phyloP scores from a whole-genome alignment of 2,113 vertebrate species.

The Ardeotis arabs region DNA sequence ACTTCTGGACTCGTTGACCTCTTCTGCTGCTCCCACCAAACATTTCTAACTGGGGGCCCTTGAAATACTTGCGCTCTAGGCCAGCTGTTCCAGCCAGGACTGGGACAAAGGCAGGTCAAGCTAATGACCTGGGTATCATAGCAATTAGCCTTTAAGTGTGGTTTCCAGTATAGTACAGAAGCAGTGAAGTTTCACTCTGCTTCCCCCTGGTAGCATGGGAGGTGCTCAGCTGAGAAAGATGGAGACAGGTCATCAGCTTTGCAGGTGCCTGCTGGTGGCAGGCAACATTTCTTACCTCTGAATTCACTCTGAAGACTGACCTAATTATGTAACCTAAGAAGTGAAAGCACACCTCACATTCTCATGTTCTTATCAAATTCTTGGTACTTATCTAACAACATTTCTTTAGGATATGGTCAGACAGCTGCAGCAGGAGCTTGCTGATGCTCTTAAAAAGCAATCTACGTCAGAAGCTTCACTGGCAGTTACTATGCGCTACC shows the following conservation, averaged over 20 bases:
- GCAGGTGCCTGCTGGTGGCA: background rate
- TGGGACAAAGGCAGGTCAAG: too few relatives aligned
- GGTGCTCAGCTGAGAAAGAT: background rate
- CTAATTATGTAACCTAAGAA: background rate
- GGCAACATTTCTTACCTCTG: background rate
- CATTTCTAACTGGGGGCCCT: too few relatives aligned
- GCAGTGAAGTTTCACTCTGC: too few relatives aligned
- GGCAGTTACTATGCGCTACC: conserved; percentile 85
- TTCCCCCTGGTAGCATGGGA: background rate
- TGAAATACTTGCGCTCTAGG: too few relatives aligned
- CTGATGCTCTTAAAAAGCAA: conserved; percentile 89
- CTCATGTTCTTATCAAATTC: background rate
- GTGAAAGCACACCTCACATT: background rate
- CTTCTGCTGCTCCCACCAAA: too few relatives aligned
- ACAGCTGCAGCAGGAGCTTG: conserved; percentile 91
- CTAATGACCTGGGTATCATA: too few relatives aligned
- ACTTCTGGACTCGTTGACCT: too few relatives aligned
- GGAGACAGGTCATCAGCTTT: background rate
- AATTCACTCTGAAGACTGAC: background rate
- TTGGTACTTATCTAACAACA: background rate
- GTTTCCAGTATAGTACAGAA: too few relatives aligned
- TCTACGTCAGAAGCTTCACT: conserved; percentile 92
- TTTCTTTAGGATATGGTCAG: conserved; percentile 77
- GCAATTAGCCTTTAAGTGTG: too few relatives aligned
- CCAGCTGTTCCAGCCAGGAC: too few relatives aligned